These are phyloP conservation scores for Urocitellus parryii DNA, from an alignment of 2,113 vertebrate species.

Conservation along the genomic window DNA sequence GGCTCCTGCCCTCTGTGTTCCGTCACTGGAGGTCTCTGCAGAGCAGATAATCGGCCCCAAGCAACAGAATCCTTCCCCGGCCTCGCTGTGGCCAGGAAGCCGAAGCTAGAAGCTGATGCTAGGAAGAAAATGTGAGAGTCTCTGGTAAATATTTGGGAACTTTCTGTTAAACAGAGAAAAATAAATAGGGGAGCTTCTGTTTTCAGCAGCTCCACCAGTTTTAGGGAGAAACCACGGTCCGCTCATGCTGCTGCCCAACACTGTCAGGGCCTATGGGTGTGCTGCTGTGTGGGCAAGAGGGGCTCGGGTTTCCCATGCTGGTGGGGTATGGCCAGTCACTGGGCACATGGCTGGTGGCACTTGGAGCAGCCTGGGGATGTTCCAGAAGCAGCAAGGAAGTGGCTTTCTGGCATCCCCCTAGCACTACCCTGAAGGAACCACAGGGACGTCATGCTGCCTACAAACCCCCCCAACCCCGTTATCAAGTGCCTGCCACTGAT, in stretches of 20 bases:
- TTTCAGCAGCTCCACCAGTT: background rate
- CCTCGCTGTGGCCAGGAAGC: background rate
- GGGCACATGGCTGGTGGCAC: background rate
- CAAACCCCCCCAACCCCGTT: background rate
- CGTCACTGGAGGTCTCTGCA: background rate
- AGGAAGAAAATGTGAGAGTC: background rate
- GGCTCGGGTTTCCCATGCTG: background rate
- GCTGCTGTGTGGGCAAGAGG: background rate
- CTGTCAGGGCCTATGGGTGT: background rate
- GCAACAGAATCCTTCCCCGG: background rate
- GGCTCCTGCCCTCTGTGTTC: background rate
- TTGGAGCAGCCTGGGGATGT: background rate
- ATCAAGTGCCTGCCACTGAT: background rate
- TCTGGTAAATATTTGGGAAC: conserved; percentile 13
- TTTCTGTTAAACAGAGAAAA: background rate
- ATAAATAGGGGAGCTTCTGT: background rate
- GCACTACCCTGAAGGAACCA: background rate
- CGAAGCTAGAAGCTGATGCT: background rate
- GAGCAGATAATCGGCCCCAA: background rate
- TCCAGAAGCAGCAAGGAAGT: background rate
- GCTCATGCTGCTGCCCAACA: background rate
- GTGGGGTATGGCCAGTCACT: background rate
- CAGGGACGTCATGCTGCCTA: background rate
- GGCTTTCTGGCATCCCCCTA: background rate
- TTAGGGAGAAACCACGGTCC: background rate